Base-by-base conservation (phyloP, 1,140 invertebrate genomes). In the Stegodyphus mimosarum region DNA sequence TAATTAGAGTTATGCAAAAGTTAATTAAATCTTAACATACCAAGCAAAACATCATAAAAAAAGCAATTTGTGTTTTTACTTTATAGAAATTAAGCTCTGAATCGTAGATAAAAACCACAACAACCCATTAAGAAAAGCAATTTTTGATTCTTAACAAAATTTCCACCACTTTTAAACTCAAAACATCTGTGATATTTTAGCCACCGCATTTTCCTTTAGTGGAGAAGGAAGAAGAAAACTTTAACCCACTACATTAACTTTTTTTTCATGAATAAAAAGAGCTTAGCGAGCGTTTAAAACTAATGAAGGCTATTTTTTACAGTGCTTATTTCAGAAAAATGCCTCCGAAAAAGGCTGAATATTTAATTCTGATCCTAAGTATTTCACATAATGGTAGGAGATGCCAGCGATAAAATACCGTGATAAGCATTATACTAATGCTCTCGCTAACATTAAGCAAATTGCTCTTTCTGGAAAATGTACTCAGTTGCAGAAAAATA, bases 271-370 rank as follows among this genome's bases (percentile, higher is more conserved):
- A 79, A 79, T 49, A 79, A 79, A 60, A 71, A 79, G 18, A 49
- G 2, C 52, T 79, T 55, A 79, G 67, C n/a, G 77, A 67, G 18
- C 52, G 50, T 52, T 79, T 79, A 70, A 79, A 71, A 60, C 10
- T 79, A 71, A 79, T 79, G 77, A 79, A 79, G 11, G 17, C 50
- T 52, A 17, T 77, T 67, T 11, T 67, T 33, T 52, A 67, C 10
- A 51, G 18, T 13, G 6, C 15, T 13, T 67, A 67, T 51, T 67
- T 10, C 55, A 15, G 55, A 15, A 9, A 60, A 60, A 60, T 60
- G 15, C 55, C 15, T 67, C 1, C 55, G 55, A 15, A 60, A 78
- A 67, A 7, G n/a, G 13, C n/a, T 51, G 13, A 71, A 71, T 71
- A 71, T 69, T 60, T 71, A 60, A 52, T 79, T 79, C 70, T 79